Evolutionary conservation across 92 coral and sea anemone genomes (phyloP).

Genomic region (Bergia puertoricense): DNA sequence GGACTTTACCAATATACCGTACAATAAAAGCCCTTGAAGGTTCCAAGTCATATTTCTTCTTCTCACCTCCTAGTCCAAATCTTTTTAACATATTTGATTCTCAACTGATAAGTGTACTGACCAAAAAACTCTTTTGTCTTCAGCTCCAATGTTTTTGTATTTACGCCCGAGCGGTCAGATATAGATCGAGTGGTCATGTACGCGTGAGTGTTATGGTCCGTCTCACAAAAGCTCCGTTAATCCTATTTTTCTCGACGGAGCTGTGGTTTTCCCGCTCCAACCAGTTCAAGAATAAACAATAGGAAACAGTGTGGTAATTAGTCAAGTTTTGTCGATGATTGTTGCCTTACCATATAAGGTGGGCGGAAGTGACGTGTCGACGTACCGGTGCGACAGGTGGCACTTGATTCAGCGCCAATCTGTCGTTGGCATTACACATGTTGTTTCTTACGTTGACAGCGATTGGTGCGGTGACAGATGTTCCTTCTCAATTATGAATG

Average conservation of each 20-base stretch:
- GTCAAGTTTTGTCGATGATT: not conserved
- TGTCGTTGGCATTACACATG: not conserved
- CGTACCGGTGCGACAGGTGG: not conserved
- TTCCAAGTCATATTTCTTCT: constrained; percentile 67
- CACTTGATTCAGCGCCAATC: constrained; percentile 17
- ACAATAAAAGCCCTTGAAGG: constrained; percentile 75
- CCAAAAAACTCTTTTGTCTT: not conserved
- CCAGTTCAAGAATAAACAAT: constrained; percentile 27
- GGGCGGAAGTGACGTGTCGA: not conserved
- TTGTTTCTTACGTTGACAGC: not conserved
- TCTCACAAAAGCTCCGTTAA: constrained; percentile 4
- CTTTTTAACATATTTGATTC: constrained; percentile 46
- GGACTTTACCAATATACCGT: constrained; percentile 74
- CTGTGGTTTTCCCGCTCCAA: constrained; percentile 5
- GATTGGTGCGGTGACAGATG: not conserved
- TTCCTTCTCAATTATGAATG: not conserved
- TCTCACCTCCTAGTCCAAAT: constrained; percentile 59
- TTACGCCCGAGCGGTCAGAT: not conserved
- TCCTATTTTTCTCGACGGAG: not conserved
- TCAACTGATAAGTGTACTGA: not conserved
- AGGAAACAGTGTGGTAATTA: not conserved
- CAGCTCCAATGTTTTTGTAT: not conserved
- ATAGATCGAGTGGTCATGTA: not conserved
- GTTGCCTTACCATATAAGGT: constrained; percentile 17
- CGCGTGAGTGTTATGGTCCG: not conserved